Percentiles rank a stretch among this genome's conserved stretches.
Conservation (phyloP, 2,888 invertebrate species). For the Plagodis dolabraria region DNA sequence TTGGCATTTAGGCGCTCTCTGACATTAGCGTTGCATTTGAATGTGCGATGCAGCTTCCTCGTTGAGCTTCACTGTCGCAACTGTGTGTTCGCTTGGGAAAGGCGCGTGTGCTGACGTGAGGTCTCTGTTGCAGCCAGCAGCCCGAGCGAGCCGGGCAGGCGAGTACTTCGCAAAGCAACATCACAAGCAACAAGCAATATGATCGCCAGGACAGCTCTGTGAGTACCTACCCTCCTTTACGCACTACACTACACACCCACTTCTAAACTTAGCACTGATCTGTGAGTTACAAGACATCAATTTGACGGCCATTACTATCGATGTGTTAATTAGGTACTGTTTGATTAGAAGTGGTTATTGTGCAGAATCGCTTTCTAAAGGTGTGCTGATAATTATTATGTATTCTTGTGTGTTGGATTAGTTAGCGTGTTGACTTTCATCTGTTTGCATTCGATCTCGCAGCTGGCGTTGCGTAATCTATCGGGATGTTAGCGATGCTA, state of each 20-base stretch:
- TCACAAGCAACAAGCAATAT: conserved; percentile 54
- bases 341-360: conserved; percentile 41
- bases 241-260: conserved; percentile 14
- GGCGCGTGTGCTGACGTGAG: conserved; percentile 79
- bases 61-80: conserved; percentile 82
- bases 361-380: conserved; percentile 68
- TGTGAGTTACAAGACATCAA: conserved; percentile 15
- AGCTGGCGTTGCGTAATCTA: conserved; percentile 49
- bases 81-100: conserved; percentile 76
- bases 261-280: conserved; percentile 15
- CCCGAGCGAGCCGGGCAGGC: conserved; percentile 67
- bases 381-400: conserved; percentile 54
- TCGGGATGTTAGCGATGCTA: conserved; percentile 29
- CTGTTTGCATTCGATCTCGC: conserved; percentile 52
- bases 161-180: conserved; percentile 45
- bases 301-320: conserved; percentile 27
- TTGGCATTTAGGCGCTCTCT: conserved; percentile 84
- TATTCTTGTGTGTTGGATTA: conserved; percentile 49
- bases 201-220: conserved; percentile 75
- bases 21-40: conserved; percentile 83
- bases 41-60: conserved; percentile 82
- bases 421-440: conserved; percentile 63
- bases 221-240: conserved; percentile 61
- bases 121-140: conserved; percentile 79
- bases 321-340: conserved; percentile 38